phyloP scores from a whole-genome alignment of 2,888 invertebrate species.

The Drosophila nr. perissopoda region DNA sequence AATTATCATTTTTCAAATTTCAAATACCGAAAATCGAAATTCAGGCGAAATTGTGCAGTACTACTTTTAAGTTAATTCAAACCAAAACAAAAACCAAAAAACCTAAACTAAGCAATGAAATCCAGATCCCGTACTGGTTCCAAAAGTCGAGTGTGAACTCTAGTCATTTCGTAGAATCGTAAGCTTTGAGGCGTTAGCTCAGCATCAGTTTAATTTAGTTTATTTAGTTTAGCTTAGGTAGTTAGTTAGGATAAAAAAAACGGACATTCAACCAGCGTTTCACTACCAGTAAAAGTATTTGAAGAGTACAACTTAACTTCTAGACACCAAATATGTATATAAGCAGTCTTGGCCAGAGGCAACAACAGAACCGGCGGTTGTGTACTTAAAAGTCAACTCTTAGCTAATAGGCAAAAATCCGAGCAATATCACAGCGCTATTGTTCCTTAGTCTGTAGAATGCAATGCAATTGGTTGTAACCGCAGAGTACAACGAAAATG shows the following conservation, averaged over 20 bases:
- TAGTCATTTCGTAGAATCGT: slow-evolving; percentile 77
- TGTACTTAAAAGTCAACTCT: slow-evolving; percentile 79
- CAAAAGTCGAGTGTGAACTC: slow-evolving; percentile 82
- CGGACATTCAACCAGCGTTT: slow-evolving; percentile 78
- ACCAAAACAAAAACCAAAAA: slow-evolving; percentile 34
- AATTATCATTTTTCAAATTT: slow-evolving; percentile 36
- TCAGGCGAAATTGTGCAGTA: slow-evolving; percentile 84
- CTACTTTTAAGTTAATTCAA: slow-evolving; percentile 66
- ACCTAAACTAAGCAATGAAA: slow-evolving; percentile 48
- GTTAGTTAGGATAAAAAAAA: slow-evolving; percentile 30
- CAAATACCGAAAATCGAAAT: slow-evolving; percentile 57
- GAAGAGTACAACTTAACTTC: slow-evolving; percentile 70
- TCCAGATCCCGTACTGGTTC: slow-evolving; percentile 57
- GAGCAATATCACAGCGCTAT: slow-evolving; percentile 83
- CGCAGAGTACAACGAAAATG: slow-evolving; percentile 78
- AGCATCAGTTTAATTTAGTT: slow-evolving; percentile 42
- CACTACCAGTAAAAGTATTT: slow-evolving; percentile 80
- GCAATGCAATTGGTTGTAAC: slow-evolving; percentile 71
- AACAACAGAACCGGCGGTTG: slow-evolving; percentile 77
- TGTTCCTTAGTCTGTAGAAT: slow-evolving; percentile 79
- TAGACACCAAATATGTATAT: slow-evolving; percentile 34
- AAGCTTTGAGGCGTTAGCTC: slow-evolving; percentile 56
- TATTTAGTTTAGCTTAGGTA: slow-evolving; percentile 37
- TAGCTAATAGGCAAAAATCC: slow-evolving; percentile 41
- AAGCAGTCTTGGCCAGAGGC: slow-evolving; percentile 59